These are phyloP conservation scores for Aphaenogaster ashmeadi DNA, from an alignment of 1,140 invertebrate genomes.

Conservation along the genomic window DNA sequence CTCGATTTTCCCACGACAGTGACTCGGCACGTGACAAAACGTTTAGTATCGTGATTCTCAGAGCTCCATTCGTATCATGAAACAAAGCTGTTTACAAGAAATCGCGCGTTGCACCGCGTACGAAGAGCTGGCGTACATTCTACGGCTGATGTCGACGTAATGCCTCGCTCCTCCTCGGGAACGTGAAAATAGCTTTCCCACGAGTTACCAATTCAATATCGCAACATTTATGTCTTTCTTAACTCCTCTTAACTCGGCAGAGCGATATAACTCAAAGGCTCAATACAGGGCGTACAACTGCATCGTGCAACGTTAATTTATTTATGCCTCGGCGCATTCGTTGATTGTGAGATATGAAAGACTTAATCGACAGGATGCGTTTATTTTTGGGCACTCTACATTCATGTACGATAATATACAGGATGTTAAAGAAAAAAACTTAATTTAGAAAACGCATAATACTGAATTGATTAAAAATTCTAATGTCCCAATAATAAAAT, in stretches of 20 bases:
- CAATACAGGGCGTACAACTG: constrained; percentile 5
- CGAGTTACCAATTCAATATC: constrained; percentile 52
- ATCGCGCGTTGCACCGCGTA: constrained; percentile 17
- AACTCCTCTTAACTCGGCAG: neutral
- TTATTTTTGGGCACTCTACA: neutral
- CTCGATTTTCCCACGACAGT: constrained; percentile 36
- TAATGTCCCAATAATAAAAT: neutral
- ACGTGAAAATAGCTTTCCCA: constrained; percentile 65
- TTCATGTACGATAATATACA: neutral
- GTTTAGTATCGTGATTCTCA: constrained; percentile 44
- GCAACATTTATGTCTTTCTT: constrained; percentile 49
- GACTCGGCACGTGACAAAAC: constrained; percentile 27
- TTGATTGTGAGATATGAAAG: constrained; percentile 38
- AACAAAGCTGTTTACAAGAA: constrained; percentile 65
- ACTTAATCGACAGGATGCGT: constrained; percentile 23
- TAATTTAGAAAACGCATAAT: neutral
- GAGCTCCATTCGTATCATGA: constrained; percentile 57
- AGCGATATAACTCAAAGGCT: neutral
- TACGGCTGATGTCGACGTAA: constrained; percentile 17
- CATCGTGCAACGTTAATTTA: constrained; percentile 33
- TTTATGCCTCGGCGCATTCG: neutral
- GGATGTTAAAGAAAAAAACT: neutral
- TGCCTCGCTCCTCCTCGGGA: neutral
- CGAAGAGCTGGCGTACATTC: constrained; percentile 61
- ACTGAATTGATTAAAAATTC: neutral